Conservation (phyloP, 53 echinoderm and acorn worm genomes). For the Zoroaster sp. region DNA sequence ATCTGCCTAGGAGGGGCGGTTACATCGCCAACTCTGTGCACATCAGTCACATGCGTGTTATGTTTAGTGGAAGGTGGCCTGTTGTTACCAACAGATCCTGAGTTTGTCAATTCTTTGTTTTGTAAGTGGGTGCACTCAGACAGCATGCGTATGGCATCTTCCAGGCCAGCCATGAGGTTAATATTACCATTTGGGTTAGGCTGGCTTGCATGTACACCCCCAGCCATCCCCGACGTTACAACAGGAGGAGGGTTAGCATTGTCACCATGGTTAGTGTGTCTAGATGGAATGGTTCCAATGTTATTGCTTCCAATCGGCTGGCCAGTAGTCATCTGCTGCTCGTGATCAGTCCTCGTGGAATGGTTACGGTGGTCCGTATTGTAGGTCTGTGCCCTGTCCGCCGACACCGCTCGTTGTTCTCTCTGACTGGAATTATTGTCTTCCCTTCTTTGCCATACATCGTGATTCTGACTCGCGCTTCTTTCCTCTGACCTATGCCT, state of each 20-base stretch:
- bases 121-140: constrained; percentile 62
- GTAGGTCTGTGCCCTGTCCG: background rate
- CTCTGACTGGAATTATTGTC: background rate
- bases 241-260: background rate
- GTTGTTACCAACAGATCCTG: background rate
- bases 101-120: background rate
- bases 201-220: background rate
- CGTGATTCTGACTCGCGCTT: constrained; percentile 5
- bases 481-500: constrained; percentile 3
- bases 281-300: background rate
- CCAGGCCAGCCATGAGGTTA: constrained; percentile 62
- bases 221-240: background rate
- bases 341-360: background rate
- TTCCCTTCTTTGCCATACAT: constrained; percentile 19
- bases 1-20: background rate
- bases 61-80: constrained; percentile 41
- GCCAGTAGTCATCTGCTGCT: background rate
- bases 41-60: constrained; percentile 62
- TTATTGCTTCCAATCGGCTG: constrained; percentile 11
- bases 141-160: constrained; percentile 76
- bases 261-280: constrained; percentile 6
- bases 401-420: constrained; percentile 8
- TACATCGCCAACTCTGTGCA: background rate
- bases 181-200: constrained; percentile 42
- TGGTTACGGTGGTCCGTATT: background rate